phyloP scores from a whole-genome alignment of 2,113 vertebrate genomes.

The Calyptommatus sinebrachiatus region DNA sequence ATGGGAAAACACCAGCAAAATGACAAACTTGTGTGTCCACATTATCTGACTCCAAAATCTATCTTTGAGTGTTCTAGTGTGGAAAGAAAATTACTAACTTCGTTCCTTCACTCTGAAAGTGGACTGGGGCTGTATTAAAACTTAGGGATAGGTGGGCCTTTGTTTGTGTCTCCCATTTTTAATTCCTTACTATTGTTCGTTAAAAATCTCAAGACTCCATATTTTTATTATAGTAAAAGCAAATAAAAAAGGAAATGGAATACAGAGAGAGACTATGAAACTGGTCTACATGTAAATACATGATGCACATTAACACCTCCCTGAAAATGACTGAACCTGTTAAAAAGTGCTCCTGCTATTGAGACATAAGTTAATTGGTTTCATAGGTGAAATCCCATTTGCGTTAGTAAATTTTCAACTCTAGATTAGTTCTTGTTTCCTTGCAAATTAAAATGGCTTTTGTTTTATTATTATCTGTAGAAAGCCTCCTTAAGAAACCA shows the following conservation, averaged over 20 bases:
- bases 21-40: background rate
- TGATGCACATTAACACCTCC: constrained; percentile 33
- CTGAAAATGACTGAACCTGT: constrained; percentile 33
- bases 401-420: background rate
- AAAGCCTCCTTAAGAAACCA: background rate
- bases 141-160: no score
- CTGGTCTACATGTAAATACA: constrained; percentile 19
- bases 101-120: no score
- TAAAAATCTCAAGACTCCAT: no score
- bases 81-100: no score
- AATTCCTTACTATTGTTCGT: no score
- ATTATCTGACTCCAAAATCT: no score
- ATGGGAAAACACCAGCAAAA: no score
- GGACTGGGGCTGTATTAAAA: no score
- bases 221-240: no score
- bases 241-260: background rate
- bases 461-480: background rate
- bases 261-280: constrained; percentile 26
- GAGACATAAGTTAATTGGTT: constrained; percentile 28
- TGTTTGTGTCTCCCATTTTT: no score
- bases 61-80: no score
- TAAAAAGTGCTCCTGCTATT: constrained; percentile 2
- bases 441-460: constrained; percentile 13
- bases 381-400: background rate
- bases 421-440: constrained; percentile 1